Percentiles rank a stretch among this genome's conserved stretches.
Evolutionary conservation across 64 coral and sea anemone species (phyloP).

Genomic region (Dendrophyllia cribrosa): DNA sequence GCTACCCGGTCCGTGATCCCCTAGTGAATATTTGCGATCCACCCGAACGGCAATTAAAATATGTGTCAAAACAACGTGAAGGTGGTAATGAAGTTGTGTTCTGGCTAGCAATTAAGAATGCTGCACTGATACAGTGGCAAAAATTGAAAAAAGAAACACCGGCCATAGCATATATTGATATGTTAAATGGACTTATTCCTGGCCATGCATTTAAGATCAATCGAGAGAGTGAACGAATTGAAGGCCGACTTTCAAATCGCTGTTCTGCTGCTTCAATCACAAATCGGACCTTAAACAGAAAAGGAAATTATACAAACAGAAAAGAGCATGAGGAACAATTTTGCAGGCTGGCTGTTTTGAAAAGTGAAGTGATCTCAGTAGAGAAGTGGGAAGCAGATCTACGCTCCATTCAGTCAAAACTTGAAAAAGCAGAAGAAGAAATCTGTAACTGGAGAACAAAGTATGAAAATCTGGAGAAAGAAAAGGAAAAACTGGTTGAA

Average conservation of each 20-base stretch:
- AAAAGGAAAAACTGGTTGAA: conserved; percentile 1
- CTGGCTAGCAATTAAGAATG: too few species aligned
- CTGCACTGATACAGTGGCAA: too few species aligned
- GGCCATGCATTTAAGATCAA: not conserved
- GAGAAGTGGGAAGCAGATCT: conserved; percentile 41
- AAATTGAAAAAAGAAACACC: conserved; percentile 12
- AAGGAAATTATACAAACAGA: not conserved
- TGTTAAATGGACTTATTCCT: conserved; percentile 1
- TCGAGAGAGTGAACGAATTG: not conserved
- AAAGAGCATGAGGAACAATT: not conserved
- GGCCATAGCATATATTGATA: not conserved
- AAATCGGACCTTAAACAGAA: not conserved
- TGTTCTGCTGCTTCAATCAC: conserved; percentile 15
- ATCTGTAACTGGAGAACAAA: not conserved
- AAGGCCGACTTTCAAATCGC: conserved; percentile 15
- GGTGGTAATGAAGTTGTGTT: too few species aligned
- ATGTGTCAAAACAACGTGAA: conserved; percentile 3
- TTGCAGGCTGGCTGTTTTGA: conserved; percentile 9
- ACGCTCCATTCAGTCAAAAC: not conserved
- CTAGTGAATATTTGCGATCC: not conserved
- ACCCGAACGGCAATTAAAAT: not conserved
- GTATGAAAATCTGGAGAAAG: conserved; percentile 11
- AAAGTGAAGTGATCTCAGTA: not conserved
- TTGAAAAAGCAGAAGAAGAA: conserved; percentile 16
- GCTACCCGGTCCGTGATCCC: too few species aligned